Base-by-base conservation (phyloP, 2,797 vertebrate species). In the Intellagama lesueurii region DNA sequence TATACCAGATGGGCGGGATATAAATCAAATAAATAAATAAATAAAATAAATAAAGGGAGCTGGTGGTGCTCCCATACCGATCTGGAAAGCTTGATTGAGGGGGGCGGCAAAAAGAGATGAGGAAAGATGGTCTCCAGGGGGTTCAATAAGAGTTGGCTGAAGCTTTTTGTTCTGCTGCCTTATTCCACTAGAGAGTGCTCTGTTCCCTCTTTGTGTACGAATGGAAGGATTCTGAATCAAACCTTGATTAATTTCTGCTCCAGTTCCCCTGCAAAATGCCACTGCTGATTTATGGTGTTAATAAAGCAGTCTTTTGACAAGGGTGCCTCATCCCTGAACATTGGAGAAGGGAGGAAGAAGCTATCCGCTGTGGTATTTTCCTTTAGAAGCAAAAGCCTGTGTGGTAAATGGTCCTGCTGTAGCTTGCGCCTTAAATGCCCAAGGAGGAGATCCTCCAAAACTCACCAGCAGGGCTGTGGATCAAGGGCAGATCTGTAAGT, bases 251-350 rank as follows among this genome's bases (percentile, higher is more conserved):
- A 78, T 89, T 32, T 44, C 79, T 83, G 79, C 79, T 70, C 70
- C 1, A 35, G 40, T 40, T 56, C 28, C 79, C 84, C 35, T 60
- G 79, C 47, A 69, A 87, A 83, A 24, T 24, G 72, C 35, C 73
- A 17, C 49, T 32, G 32, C 79, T 87, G 73, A 87, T 35, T 69
- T 70, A 72, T 64, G 52, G 64, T 3, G 70, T 64, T 78, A 78
- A 83, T 83, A 83, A 90, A 87, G 32, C 73, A 40, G 7, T 19
- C 22, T 64, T 60, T 78, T 47, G 35, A 83, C 73, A 26, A 32
- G 56, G 2, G 19, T 12, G 66, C 68, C 24, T 70, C 68, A 56
- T 44, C 35, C 16, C 28, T 72, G 35, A 78, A 35, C 76, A 52
- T 16, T 26, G 66, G 88, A 47, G 11, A 28, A 22, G 56, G 32